Evolutionary conservation across 2,888 invertebrate species (phyloP), one percentile per base, ranked within the genome.

Genomic region (Acronicta alni): DNA sequence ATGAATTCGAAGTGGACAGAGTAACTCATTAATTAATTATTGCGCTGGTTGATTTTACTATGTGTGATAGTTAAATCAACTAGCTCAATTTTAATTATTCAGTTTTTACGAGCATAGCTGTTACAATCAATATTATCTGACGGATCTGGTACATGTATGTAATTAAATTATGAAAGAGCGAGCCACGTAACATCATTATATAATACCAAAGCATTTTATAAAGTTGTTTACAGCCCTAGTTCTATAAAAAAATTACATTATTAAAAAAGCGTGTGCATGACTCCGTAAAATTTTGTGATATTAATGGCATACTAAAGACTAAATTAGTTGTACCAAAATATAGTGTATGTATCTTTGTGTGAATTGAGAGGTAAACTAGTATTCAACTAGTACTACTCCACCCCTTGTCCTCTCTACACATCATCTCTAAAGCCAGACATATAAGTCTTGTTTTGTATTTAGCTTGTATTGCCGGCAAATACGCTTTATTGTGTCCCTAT

Each of bases 101-200:
- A 39, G 39, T 42, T 23, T 43, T 55, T 49, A 56, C 44, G 30
- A 56, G 45, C 63, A 38, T 55, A 68, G 45, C 52, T 30, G 17
- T 41, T 53, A 65, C 57, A 53, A 73, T 55, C 46, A 61, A 70
- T 55, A 52, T 51, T 60, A 60, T 60, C 57, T 56, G 45, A 43
- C 43, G 18, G 57, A 70, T 73, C 63, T 68, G 53, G 43, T 56
- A 60, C 57, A 54, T n/a, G 45, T 51, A 23, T 49, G 55, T 56
- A 64, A 68, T 73, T 73, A 68, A 64, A 60, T 74, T 74, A 74
- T 64, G 70, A 60, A 73, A 64, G 46, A 61, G 7, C n/a, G 8
- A 57, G n/a, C 47, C 39, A 47, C 57, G 48, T 53, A 59, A 69
- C 70, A 39, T 15, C 10, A 41, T 71, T 69, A 70, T 23, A 51